Conservation (phyloP, 1,140 invertebrate species). For the Cepaea nemoralis region DNA sequence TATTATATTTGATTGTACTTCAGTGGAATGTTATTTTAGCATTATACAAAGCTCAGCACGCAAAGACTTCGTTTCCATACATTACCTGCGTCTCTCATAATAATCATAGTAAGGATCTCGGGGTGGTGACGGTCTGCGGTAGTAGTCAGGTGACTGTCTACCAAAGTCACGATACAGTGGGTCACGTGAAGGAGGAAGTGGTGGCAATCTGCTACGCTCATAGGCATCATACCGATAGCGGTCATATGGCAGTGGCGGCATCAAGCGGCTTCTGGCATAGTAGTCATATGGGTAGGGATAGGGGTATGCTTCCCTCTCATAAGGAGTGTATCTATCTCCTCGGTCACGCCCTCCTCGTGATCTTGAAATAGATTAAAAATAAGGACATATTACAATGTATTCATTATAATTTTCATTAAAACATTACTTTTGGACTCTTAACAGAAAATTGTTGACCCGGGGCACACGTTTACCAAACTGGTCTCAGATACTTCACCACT, state of each 20-base stretch:
- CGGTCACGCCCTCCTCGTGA: conserved; percentile 17
- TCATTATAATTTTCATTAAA: background rate
- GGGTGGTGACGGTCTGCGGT: conserved; percentile 17
- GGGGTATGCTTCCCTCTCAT: conserved; percentile 28
- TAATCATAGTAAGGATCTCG: conserved; percentile 43
- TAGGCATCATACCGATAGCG: conserved; percentile 33
- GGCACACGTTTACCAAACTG: too few species aligned
- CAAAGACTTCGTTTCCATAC: too few species aligned
- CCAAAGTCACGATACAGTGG: conserved; percentile 33
- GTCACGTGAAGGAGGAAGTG: background rate
- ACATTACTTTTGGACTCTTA: background rate
- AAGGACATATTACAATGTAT: background rate
- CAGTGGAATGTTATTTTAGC: too few species aligned
- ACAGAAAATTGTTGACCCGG: background rate
- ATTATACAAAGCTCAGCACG: too few species aligned
- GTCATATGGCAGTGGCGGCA: conserved; percentile 27
- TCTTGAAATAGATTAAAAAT: background rate
- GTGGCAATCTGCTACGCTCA: conserved; percentile 22
- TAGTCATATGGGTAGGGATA: conserved; percentile 39
- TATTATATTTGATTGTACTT: too few species aligned
- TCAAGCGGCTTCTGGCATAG: conserved; percentile 21
- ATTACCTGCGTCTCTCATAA: conserved; percentile 42
- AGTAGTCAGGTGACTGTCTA: conserved; percentile 15
- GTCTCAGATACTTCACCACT: too few species aligned
- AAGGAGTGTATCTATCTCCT: conserved; percentile 2